Evolutionary conservation across 2,888 invertebrate genomes (phyloP), one percentile per base, ranked within the genome.

Genomic region (Oxytorus armatus): DNA sequence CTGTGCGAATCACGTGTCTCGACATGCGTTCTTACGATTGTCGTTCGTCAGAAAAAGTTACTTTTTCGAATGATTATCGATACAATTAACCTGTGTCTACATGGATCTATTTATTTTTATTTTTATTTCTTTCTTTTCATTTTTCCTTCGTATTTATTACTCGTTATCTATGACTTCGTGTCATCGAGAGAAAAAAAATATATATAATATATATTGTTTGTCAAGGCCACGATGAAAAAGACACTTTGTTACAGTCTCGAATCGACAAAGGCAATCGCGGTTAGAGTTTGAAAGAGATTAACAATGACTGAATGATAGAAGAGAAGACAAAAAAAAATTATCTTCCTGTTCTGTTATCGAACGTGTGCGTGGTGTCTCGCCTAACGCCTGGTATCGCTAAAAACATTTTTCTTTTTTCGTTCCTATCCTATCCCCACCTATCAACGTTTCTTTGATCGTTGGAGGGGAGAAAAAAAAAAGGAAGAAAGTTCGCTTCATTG

Each of bases 241-340:
- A 88, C 88, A 88, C 88, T 85, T 84, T 25, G 81, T 81, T 74
- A 80, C 75, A 79, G 80, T 82, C 76, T 69, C 65, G 51, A 65
- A 55, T 81, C 80, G 81, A 85, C 68, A 84, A 88, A 88, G 88
- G 87, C 88, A 86, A 86, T 81, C 77, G 81, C 82, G 86, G 84
- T 83, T 85, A 73, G 68, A 73, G 25, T 79, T 70, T 73, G 70
- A 57, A 69, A 39, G 53, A 69, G 23, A 53, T 42, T 18, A 14
- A 61, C 14, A 36, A 36, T 57, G 29, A n/a, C 42, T n/a, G 44
- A 47, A 57, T 61, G 44, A 68, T 11, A 61, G 65, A 51, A 29
- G 21, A 49, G 69, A 49, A 18, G 44, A 21, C 11, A 21, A 47
- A 68, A 16, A 53, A 63, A 14, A 21, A 44, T 16, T 39, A 61